Percentiles rank a stretch among this genome's conserved stretches.
Evolutionary conservation across 2,113 vertebrate genomes (phyloP).

Genomic region (Orientallactaga bullata): DNA sequence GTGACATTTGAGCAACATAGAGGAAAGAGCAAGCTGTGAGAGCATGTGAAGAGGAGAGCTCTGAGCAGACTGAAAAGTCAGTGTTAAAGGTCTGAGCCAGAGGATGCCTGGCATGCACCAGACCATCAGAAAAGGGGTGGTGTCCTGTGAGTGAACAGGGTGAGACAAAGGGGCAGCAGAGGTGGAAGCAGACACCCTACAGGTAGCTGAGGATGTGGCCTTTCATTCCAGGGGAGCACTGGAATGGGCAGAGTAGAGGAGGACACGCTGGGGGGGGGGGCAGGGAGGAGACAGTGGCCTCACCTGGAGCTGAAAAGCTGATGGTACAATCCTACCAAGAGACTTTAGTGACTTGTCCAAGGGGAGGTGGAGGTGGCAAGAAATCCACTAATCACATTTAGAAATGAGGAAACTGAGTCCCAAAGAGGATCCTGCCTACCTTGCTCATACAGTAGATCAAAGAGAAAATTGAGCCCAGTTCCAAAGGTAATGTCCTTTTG

Average conservation of each 20-base stretch:
- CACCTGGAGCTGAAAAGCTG: background rate
- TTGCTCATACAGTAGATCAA: background rate
- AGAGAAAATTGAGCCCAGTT: background rate
- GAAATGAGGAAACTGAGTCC: constrained; percentile 52
- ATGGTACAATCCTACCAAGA: constrained; percentile 11
- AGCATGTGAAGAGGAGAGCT: background rate
- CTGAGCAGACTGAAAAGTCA: background rate
- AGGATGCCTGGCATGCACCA: background rate
- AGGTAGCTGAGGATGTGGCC: background rate
- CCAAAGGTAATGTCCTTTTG: background rate
- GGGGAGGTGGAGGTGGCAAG: background rate
- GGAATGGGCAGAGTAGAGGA: background rate
- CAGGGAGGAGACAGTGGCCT: accelerated
- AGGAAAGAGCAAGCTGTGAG: background rate
- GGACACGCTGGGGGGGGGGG: background rate
- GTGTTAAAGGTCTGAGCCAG: background rate
- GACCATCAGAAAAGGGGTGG: background rate
- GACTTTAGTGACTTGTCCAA: background rate
- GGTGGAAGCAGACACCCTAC: background rate
- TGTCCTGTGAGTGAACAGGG: background rate
- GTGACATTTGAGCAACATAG: background rate
- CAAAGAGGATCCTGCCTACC: background rate
- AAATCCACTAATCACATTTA: background rate
- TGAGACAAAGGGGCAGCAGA: background rate
- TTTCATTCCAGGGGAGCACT: background rate